A percentile compares a stretch with the other conserved stretches of the same genome.
These are phyloP conservation scores for Acromyrmex heyeri DNA, from an alignment of 1,140 invertebrate genomes.

Conservation along the genomic window DNA sequence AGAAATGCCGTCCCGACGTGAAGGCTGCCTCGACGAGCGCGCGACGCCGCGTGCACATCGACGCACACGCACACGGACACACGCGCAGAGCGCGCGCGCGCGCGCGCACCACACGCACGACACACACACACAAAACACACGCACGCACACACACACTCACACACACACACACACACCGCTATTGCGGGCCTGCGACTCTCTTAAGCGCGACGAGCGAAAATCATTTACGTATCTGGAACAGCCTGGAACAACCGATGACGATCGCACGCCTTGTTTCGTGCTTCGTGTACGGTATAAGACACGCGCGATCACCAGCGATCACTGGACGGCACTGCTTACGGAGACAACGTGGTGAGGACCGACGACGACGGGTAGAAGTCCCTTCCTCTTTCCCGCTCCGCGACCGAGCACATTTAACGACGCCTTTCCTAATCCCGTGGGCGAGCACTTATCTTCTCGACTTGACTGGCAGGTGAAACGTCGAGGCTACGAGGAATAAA, in stretches of 20 bases:
- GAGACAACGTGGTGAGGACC: background rate
- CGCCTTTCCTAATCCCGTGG: background rate
- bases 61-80: slow-evolving; percentile 16
- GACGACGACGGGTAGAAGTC: slow-evolving; percentile 6
- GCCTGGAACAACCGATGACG: slow-evolving; percentile 67
- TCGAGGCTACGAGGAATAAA: background rate
- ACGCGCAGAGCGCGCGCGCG: background rate
- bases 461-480: background rate
- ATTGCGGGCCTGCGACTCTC: background rate
- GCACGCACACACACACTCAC: background rate
- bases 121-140: background rate
- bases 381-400: slow-evolving; percentile 23
- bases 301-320: slow-evolving; percentile 54
- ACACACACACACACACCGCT: slow-evolving; percentile 6
- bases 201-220: slow-evolving; percentile 61
- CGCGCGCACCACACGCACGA: background rate
- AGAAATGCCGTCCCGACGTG: slow-evolving; percentile 55
- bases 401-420: slow-evolving; percentile 67
- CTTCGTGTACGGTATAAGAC: background rate
- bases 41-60: slow-evolving; percentile 72
- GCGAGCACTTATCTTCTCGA: background rate
- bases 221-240: slow-evolving; percentile 63
- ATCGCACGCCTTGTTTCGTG: background rate
- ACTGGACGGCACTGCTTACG: slow-evolving; percentile 49
- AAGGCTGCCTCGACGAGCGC: slow-evolving; percentile 54